These are phyloP conservation scores for Octopus bimaculoides DNA, from an alignment of 1,140 invertebrate genomes.

Conservation along the genomic window DNA sequence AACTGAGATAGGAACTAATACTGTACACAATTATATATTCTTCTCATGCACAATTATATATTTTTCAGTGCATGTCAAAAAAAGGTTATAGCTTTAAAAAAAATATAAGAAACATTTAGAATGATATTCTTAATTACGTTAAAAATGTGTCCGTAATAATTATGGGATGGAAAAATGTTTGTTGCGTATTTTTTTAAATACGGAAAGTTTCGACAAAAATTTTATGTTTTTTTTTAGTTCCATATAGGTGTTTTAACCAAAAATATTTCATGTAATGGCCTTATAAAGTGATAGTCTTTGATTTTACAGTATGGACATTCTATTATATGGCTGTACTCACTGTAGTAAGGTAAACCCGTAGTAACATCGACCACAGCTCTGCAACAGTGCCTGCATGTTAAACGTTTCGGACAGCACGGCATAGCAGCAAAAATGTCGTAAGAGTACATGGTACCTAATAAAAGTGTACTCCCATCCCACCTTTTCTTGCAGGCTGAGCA, in stretches of 20 bases:
- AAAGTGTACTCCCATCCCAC: conserved; percentile 90
- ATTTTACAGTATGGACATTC: conserved; percentile 87
- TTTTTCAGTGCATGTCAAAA: too few relatives aligned
- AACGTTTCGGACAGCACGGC: conserved; percentile 88
- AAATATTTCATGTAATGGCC: conserved; percentile 64
- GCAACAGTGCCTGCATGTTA: conserved; percentile 64
- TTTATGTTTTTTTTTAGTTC: conserved; percentile 26
- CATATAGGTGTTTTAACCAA: conserved; percentile 47
- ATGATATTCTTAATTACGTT: too few relatives aligned
- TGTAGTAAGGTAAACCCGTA: conserved; percentile 79
- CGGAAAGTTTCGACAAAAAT: conserved; percentile 8
- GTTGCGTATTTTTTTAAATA: not conserved
- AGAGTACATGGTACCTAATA: conserved; percentile 94
- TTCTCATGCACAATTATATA: too few relatives aligned
- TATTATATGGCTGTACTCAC: conserved; percentile 89
- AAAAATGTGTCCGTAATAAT: too few relatives aligned
- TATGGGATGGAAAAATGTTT: too few relatives aligned
- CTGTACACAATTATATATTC: too few relatives aligned
- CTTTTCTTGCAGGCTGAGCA: conserved; percentile 79
- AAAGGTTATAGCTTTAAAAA: too few relatives aligned
- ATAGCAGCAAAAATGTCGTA: conserved; percentile 97
- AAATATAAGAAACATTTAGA: too few relatives aligned
- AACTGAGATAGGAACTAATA: too few relatives aligned
- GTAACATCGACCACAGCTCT: conserved; percentile 48
- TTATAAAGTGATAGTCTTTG: conserved; percentile 91